Evolutionary conservation across 2,113 vertebrate genomes (phyloP), one percentile per base, ranked within the genome.

Genomic region (Datnioides undecimradiatus): DNA sequence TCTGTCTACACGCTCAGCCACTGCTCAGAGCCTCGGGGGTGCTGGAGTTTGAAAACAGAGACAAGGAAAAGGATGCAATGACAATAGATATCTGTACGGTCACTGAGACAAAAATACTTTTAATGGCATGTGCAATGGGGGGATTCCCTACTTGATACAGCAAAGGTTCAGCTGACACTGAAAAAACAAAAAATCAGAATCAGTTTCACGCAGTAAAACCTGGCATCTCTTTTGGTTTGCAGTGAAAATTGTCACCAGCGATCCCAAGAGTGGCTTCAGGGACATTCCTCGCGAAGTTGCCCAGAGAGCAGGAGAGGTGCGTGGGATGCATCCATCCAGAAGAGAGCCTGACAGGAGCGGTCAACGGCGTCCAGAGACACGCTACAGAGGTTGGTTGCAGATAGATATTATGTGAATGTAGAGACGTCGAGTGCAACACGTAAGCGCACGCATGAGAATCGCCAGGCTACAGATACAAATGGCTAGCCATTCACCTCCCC

Each of bases 261-360:
- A 97, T 63, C 95, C 95, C 17, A 97, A 93, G 73, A 95, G 94
- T 78, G 95, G 92, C 58, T 68, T 97, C 0, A 95, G 92, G 87
- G 97, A 98, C 5, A 87, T 98, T 80, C 97, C 96, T 74, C 94
- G 94, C 87, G 98, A 98, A 84, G 96, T 94, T 66, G 96, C 97
- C 70, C 95, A 97, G 76, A 96, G 91, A 90, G 96, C 94, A 29
- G 91, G 89, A 58, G 96, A 96, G 65, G 87, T 95, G 85, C 96
- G 92, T 80, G 95, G 92, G 86, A 94, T 71, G 84, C 90, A 95
- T 59, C 90, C 93, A 25, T 80, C 95, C 58, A 95, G 95, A 66
- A 96, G 92, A 87, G 96, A 97, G 62, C 76, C 65, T 0, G 96
- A 97, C 27, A 94, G 92, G 86, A 80, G 86, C 3, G 92, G 89